phyloP scores from a whole-genome alignment of 2,888 invertebrate species.

The Torymus auratus region DNA sequence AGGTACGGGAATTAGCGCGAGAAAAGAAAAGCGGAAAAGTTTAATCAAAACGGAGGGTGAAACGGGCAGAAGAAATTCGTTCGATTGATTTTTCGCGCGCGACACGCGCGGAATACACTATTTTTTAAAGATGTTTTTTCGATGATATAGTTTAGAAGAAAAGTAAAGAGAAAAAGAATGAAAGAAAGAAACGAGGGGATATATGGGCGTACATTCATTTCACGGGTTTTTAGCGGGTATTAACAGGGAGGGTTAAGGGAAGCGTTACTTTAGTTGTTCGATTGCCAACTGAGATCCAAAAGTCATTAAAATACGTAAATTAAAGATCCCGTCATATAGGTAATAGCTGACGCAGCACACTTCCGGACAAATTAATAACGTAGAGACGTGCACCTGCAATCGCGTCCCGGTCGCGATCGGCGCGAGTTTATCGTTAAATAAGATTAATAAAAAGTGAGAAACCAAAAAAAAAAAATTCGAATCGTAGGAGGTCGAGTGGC shows the following conservation, averaged over 20 bases:
- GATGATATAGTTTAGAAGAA: slow-evolving; percentile 35
- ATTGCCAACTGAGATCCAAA: slow-evolving; percentile 38
- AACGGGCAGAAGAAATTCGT: slow-evolving; percentile 25
- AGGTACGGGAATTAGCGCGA: slow-evolving; percentile 15
- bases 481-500: slow-evolving; percentile 30
- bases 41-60: slow-evolving; percentile 42
- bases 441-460: neutral
- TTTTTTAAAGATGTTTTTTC: slow-evolving; percentile 54
- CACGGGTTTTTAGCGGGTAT: slow-evolving; percentile 29
- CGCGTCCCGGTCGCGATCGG: too few relatives aligned
- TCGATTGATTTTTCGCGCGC: slow-evolving; percentile 30
- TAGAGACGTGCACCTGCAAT: neutral
- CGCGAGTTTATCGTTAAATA: too few relatives aligned
- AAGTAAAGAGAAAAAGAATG: neutral
- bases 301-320: neutral
- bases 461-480: slow-evolving; percentile 50
- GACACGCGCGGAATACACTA: slow-evolving; percentile 21
- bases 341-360: slow-evolving; percentile 6
- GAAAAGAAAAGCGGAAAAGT: neutral
- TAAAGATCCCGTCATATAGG: neutral
- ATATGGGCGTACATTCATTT: slow-evolving; percentile 14
- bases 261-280: slow-evolving; percentile 55
- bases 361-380: slow-evolving; percentile 16
- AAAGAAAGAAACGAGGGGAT: neutral
- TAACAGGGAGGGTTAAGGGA: neutral